Evolutionary conservation across 2,113 vertebrate genomes (phyloP).

Genomic region (Bos taurus): DNA sequence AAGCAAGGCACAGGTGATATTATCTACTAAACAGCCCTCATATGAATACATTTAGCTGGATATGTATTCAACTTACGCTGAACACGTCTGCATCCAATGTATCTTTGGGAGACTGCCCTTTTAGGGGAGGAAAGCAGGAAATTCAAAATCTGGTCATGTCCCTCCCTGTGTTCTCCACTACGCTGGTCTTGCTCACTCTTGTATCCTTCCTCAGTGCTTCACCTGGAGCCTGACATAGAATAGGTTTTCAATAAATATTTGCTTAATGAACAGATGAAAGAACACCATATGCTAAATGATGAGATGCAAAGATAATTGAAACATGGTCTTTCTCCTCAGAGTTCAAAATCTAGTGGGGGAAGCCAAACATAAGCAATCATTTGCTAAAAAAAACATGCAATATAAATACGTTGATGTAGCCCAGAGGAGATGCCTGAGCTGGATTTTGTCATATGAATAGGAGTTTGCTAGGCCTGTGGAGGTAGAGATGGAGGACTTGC

Average conservation of each 20-base stretch:
- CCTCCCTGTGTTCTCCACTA: neutral
- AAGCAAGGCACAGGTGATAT: neutral
- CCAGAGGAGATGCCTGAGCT: neutral
- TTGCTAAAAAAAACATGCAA: neutral
- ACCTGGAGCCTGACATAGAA: neutral
- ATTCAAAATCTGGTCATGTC: neutral
- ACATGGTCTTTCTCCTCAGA: neutral
- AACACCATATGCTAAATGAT: neutral
- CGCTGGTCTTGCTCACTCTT: neutral
- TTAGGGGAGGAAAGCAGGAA: neutral
- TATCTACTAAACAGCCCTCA: neutral
- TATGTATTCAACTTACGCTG: neutral
- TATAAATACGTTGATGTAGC: neutral
- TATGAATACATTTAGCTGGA: neutral
- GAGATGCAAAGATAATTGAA: neutral
- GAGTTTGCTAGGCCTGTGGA: neutral
- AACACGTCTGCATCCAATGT: slow-evolving; percentile 42
- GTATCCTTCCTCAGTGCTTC: neutral
- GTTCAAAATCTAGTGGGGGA: neutral
- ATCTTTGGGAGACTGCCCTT: slow-evolving; percentile 30
- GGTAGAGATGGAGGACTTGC: neutral
- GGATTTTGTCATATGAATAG: neutral
- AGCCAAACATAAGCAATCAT: neutral
- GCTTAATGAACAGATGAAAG: neutral
- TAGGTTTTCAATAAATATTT: neutral